These are phyloP conservation scores for Sminthurides bifidus DNA, from an alignment of 1,140 invertebrate genomes.

Conservation along the genomic window DNA sequence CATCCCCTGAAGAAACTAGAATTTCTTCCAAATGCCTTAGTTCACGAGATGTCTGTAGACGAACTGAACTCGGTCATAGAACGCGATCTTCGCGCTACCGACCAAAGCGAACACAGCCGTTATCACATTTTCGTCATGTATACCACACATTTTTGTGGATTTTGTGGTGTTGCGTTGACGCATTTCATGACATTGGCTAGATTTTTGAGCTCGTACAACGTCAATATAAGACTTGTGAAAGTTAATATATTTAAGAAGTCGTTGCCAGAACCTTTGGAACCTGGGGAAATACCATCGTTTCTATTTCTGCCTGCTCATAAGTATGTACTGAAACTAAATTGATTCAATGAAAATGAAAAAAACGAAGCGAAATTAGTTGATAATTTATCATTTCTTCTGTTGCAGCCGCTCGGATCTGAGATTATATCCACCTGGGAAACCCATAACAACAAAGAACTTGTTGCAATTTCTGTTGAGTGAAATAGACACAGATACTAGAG, in stretches of 20 bases:
- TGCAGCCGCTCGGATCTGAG: slow-evolving; percentile 18
- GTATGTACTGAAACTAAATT: slow-evolving; percentile 1
- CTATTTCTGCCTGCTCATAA: slow-evolving; percentile 20
- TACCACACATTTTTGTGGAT: slow-evolving; percentile 28
- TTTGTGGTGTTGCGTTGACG: slow-evolving; percentile 21
- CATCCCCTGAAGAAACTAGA: neutral
- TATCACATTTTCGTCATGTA: slow-evolving; percentile 24
- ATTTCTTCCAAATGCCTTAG: neutral
- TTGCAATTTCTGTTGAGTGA: slow-evolving; percentile 26
- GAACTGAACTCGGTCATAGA: slow-evolving; percentile 4
- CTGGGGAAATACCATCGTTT: slow-evolving; percentile 24
- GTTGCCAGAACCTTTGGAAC: slow-evolving; percentile 15
- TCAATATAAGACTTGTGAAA: slow-evolving; percentile 21
- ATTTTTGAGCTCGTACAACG: slow-evolving; percentile 17
- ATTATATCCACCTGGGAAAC: slow-evolving; percentile 17
- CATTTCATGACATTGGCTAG: slow-evolving; percentile 19
- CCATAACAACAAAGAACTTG: slow-evolving; percentile 20
- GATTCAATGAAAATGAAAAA: neutral
- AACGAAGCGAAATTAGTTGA: neutral
- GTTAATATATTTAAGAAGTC: slow-evolving; percentile 26
- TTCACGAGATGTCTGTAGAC: slow-evolving; percentile 7
- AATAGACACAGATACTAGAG: slow-evolving; percentile 19
- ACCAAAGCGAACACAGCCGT: no score
- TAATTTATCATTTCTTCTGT: slow-evolving; percentile 12
- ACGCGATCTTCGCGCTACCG: neutral